A percentile compares a stretch with the other conserved stretches of the same genome.
These are phyloP conservation scores for Myripristis jacobus DNA, from an alignment of 2,797 vertebrate species.

Conservation along the genomic window DNA sequence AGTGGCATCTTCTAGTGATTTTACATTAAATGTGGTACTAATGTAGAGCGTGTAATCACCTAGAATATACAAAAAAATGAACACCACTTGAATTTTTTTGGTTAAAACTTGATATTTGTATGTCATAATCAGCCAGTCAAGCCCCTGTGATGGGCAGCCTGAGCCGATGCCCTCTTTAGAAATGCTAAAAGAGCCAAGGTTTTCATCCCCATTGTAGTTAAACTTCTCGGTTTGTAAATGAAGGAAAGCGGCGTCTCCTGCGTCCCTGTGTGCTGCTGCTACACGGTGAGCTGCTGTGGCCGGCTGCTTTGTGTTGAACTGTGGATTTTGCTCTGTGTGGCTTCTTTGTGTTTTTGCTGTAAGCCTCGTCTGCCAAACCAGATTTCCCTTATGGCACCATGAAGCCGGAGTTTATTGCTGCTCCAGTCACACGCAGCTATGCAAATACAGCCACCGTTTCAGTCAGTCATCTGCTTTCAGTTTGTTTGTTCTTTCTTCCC, in stretches of 20 bases:
- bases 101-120: neutral
- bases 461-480: constrained; percentile 30
- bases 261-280: neutral
- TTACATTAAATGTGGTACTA: too few relatives aligned
- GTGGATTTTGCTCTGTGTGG: neutral
- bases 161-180: too few relatives aligned
- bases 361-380: neutral
- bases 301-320: neutral
- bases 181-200: too few relatives aligned
- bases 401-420: constrained; percentile 11
- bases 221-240: neutral
- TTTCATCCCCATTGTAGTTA: too few relatives aligned
- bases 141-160: too few relatives aligned
- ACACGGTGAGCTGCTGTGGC: neutral
- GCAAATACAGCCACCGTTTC: constrained; percentile 32
- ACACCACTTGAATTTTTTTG: neutral
- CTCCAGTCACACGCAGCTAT: constrained; percentile 26
- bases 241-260: neutral
- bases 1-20: too few relatives aligned
- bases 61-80: constrained; percentile 1
- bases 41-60: too few relatives aligned
- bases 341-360: neutral
- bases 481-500: constrained; percentile 46
- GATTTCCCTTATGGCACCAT: neutral
- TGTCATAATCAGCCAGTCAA: too few relatives aligned